Conservation (phyloP, 2,888 invertebrate species). For the Drosophila anceps region DNA sequence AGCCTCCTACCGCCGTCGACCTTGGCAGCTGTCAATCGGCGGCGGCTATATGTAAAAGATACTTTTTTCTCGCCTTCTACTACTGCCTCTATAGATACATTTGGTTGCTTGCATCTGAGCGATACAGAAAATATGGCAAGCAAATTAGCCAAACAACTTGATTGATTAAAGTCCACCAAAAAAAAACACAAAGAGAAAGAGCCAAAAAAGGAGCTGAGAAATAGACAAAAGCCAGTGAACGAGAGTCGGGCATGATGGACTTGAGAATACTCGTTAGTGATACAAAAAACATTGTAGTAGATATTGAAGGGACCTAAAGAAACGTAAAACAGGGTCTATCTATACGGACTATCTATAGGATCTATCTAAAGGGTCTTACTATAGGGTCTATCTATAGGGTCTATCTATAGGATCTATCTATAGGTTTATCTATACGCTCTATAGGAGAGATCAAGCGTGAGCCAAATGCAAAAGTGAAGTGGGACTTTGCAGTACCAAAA, state of each 20-base stretch:
- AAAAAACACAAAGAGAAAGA: constrained; percentile 11
- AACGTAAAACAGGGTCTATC: too few relatives aligned
- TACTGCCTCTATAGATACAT: neutral
- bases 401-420: neutral
- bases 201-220: neutral
- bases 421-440: neutral
- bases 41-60: constrained; percentile 29
- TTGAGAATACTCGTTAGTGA: neutral
- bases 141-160: constrained; percentile 69
- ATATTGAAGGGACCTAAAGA: too few relatives aligned
- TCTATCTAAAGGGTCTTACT: neutral
- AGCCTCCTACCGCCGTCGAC: constrained; percentile 16
- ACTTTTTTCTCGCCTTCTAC: constrained; percentile 1
- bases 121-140: constrained; percentile 51
- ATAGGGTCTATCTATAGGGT: neutral
- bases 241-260: neutral
- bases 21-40: constrained; percentile 32
- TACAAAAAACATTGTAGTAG: neutral
- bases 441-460: too few relatives aligned
- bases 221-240: neutral
- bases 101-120: neutral
- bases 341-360: neutral
- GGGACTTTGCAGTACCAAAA: too few relatives aligned
- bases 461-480: too few relatives aligned
- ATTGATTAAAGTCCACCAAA: constrained; percentile 64